Evolutionary conservation across 2,888 invertebrate species (phyloP).

Genomic region (Sussaba pulchella): DNA sequence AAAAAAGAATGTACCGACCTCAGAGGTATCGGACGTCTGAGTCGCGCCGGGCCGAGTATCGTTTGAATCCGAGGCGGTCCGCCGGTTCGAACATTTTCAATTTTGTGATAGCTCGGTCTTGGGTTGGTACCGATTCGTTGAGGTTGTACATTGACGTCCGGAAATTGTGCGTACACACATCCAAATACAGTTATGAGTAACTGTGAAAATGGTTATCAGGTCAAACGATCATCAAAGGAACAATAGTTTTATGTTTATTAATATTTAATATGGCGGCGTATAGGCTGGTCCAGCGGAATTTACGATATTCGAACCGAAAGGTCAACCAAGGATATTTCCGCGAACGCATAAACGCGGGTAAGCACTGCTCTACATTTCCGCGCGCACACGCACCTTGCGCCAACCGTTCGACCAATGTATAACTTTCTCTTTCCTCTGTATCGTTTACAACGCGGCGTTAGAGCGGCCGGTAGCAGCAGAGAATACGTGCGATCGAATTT

Average conservation of each 20-base stretch:
- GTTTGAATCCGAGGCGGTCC: slow-evolving; percentile 68
- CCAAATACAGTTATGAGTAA: slow-evolving; percentile 73
- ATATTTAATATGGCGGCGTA: no score
- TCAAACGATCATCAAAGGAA: no score
- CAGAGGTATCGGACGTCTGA: slow-evolving; percentile 76
- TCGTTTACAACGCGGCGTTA: no score
- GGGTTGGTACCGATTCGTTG: slow-evolving; percentile 63
- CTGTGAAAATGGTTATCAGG: no score
- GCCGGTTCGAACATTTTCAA: slow-evolving; percentile 66
- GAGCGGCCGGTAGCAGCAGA: no score
- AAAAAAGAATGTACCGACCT: no score
- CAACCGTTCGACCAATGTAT: background rate
- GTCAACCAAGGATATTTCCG: slow-evolving; percentile 54
- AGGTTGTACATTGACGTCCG: slow-evolving; percentile 67
- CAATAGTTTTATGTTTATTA: no score
- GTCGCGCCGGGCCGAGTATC: slow-evolving; percentile 68
- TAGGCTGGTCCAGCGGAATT: no score
- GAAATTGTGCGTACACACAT: slow-evolving; percentile 73
- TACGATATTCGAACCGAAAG: slow-evolving; percentile 47
- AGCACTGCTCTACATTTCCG: slow-evolving; percentile 60
- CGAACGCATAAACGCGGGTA: no score
- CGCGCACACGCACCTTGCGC: slow-evolving; percentile 13
- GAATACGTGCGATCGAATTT: no score
- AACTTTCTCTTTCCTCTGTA: slow-evolving; percentile 16
- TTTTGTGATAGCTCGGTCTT: slow-evolving; percentile 72